phyloP scores from a whole-genome alignment of 2,888 invertebrate genomes.

The Ennomos quercinarius region DNA sequence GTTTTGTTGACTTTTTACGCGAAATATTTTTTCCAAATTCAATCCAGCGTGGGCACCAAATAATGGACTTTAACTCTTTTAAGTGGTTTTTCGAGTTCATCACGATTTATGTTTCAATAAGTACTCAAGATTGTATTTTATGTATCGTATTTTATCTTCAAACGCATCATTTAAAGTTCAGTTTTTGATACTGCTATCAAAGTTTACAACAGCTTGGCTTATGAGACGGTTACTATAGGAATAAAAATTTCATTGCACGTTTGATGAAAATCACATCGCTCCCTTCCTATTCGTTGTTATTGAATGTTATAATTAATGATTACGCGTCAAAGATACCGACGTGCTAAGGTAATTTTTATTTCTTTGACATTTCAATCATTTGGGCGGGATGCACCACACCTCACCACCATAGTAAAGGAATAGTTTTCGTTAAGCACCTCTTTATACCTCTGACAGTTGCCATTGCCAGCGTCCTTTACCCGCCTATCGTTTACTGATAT shows the following conservation, averaged over 20 bases:
- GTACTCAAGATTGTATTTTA: constrained; percentile 68
- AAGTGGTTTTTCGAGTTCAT: constrained; percentile 78
- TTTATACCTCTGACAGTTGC: constrained; percentile 39
- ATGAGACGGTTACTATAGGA: constrained; percentile 20
- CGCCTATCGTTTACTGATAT: constrained; percentile 45
- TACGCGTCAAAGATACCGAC: constrained; percentile 40
- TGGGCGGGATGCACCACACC: constrained; percentile 51
- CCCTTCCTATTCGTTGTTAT: constrained; percentile 27
- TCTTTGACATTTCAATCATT: constrained; percentile 48
- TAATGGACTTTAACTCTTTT: constrained; percentile 71
- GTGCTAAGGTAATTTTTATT: constrained; percentile 40
- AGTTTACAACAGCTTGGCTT: constrained; percentile 41
- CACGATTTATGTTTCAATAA: constrained; percentile 75
- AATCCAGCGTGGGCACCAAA: constrained; percentile 69
- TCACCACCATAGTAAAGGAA: constrained; percentile 38
- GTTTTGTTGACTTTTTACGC: constrained; percentile 74
- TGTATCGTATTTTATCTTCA: constrained; percentile 59
- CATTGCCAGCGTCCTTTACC: constrained; percentile 43
- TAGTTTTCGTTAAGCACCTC: too few species aligned
- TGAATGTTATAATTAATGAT: constrained; percentile 19
- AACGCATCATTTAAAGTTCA: constrained; percentile 60
- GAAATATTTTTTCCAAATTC: constrained; percentile 71
- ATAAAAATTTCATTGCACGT: constrained; percentile 23
- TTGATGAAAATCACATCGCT: constrained; percentile 20
- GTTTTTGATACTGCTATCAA: constrained; percentile 49